Base-by-base conservation (phyloP, 2,797 vertebrate species). In the Scarus forsteni region DNA sequence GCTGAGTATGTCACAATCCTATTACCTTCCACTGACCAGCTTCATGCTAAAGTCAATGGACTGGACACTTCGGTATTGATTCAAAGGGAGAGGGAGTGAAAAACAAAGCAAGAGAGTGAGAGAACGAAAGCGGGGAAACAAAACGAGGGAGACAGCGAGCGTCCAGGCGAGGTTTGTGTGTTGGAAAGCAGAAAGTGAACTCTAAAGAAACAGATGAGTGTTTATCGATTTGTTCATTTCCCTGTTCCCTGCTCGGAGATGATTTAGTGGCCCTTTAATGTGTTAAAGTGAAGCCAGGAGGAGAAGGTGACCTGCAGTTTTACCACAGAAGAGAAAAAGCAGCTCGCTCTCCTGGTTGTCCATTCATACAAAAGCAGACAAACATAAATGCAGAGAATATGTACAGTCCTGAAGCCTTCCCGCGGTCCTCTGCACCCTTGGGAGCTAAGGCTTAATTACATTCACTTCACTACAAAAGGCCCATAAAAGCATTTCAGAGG, bases 211-310 rank as follows among this genome's bases (percentile, higher is more conserved):
- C 64, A 75, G 71, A 61, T 77, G 57, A 83, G 61, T 34, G 63
- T 78, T 81, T 64, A 86, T 84, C 10, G 81, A 86, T 88, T 66
- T 11, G 48, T 62, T 76, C 59, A 83, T 84, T 83, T 79, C 62
- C 63, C 19, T 27, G 54, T 55, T 66, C 56, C 64, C 56, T 16
- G 19, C 66, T n/a, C 14, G 34, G 50, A 54, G 27, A 57, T 72
- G 79, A 85, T 76, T 82, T 68, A 84, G 46, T 10, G 77, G 54
- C 6, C 65, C 59, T 72, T 80, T 59, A 81, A 78, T 50, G 72
- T 68, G 39, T 67, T 70, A 52, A 52, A 61, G 34, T 15, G 34
- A n/a, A 60, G 60, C 7, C 6, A 42, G 49, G 14, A 45, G 43
- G 27, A 39, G 11, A 16, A 51, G 45, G 42, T 54, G 80, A 82